Conservation (phyloP, 2,888 invertebrate genomes). For the Nysson spinosus region DNA sequence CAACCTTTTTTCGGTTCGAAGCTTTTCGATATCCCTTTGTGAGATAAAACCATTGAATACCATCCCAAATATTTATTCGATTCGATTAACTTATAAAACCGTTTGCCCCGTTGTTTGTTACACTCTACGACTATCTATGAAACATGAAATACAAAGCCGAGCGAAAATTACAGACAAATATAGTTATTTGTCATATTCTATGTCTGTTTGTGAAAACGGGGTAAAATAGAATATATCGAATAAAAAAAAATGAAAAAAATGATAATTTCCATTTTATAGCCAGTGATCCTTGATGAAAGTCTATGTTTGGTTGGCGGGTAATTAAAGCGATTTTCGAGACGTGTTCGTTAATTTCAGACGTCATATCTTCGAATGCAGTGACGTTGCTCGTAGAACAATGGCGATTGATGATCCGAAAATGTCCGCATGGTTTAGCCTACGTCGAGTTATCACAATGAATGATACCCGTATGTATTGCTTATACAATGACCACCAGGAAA, state of each 20-base stretch:
- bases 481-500: slow-evolving; percentile 22
- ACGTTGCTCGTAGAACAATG: slow-evolving; percentile 20
- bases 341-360: slow-evolving; percentile 11
- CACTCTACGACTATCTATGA: too few relatives aligned
- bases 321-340: slow-evolving; percentile 19
- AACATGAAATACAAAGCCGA: too few relatives aligned
- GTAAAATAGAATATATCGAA: too few relatives aligned
- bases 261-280: too few relatives aligned
- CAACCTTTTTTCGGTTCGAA: slow-evolving; percentile 22
- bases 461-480: slow-evolving; percentile 12
- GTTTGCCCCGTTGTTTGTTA: too few relatives aligned
- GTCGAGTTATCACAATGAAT: slow-evolving; percentile 22
- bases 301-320: slow-evolving; percentile 12
- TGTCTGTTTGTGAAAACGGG: too few relatives aligned
- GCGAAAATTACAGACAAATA: too few relatives aligned
- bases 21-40: slow-evolving; percentile 23
- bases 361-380: slow-evolving; percentile 8
- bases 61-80: slow-evolving; percentile 32
- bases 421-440: slow-evolving; percentile 17
- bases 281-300: slow-evolving; percentile 1
- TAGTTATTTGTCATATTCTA: too few relatives aligned
- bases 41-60: slow-evolving; percentile 34
- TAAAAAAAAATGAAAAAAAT: too few relatives aligned
- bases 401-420: slow-evolving; percentile 51
- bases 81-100: slow-evolving; percentile 41